Evolutionary conservation across 2,888 invertebrate species (phyloP).

Genomic region (Orthosia gothica): DNA sequence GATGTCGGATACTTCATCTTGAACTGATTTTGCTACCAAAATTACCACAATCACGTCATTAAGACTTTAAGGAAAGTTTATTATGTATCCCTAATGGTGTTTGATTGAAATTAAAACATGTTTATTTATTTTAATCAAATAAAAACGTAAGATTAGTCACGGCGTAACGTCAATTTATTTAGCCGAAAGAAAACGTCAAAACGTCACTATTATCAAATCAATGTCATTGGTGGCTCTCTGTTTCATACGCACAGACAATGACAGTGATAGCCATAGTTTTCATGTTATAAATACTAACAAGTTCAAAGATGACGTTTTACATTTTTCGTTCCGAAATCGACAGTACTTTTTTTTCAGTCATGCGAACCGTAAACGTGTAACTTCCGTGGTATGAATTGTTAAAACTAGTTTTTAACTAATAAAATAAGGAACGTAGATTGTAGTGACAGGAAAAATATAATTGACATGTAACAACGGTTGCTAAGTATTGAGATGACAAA

Average conservation of each 20-base stretch:
- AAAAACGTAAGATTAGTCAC: conserved; percentile 56
- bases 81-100: conserved; percentile 37
- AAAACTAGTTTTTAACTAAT: too few relatives aligned
- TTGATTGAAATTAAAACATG: conserved; percentile 50
- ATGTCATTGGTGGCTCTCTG: conserved; percentile 17
- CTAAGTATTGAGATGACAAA: too few relatives aligned
- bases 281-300: conserved; percentile 15
- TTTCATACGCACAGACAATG: neutral
- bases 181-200: conserved; percentile 39
- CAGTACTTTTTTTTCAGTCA: neutral
- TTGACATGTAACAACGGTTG: too few relatives aligned
- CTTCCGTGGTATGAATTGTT: too few relatives aligned
- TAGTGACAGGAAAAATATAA: too few relatives aligned
- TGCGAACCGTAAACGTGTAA: neutral
- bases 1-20: conserved; percentile 93
- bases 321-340: conserved; percentile 45
- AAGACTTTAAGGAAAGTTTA: conserved; percentile 38
- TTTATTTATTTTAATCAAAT: conserved; percentile 65
- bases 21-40: conserved; percentile 37
- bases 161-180: conserved; percentile 60
- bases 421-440: too few relatives aligned
- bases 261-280: neutral
- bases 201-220: conserved; percentile 39
- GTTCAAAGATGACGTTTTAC: conserved; percentile 34
- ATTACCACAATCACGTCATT: conserved; percentile 56